Evolutionary conservation across 2,113 vertebrate species (phyloP), one percentile per base, ranked within the genome.

Genomic region (Alaudala cheleensis): DNA sequence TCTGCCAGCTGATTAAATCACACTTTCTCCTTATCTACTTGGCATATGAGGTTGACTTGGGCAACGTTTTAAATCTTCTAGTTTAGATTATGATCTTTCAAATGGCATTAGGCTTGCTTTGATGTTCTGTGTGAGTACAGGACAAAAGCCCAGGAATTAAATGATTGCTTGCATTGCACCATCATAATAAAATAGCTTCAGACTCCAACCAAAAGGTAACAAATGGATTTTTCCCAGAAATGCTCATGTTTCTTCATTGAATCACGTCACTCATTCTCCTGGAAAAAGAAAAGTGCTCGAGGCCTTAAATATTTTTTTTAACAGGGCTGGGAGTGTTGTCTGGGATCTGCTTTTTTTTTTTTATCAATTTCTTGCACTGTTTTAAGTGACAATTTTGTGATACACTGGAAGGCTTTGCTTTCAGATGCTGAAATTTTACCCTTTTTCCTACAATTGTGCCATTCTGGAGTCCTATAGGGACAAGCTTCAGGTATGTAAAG

Each of bases 41-140:
- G 91, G 78, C 45, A 57, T 91, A 79, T 58, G 86, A 91, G 26
- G 47, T 66, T 4, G 14, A 82, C 78, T 82, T 91, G 71, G 67
- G 58, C 95, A 86, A 86, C 2, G 65, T 80, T 95, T 94, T 62
- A 94, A 72, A 93, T 94, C 78, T 74, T 92, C 60, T 44, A 58
- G 37, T 95, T 95, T 82, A 91, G 91, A 95, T 91, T 83, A 82
- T 40, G 78, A 88, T 95, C 74, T 95, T 94, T 91, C 90, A 94
- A 94, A 90, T 86, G 45, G 73, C 73, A 86, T 90, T 91, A 91
- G 90, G 51, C 72, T 90, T 81, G 34, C 88, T 95, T 95, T 91
- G 94, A 93, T 92, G 88, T 67, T 92, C 42, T 2, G 0, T 71
- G 37, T 67, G 53, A 84, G 49, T n/a, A 76, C 31, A 91, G 71